Conservation (phyloP, 1,140 invertebrate species). For the Drosophila nikananu region DNA sequence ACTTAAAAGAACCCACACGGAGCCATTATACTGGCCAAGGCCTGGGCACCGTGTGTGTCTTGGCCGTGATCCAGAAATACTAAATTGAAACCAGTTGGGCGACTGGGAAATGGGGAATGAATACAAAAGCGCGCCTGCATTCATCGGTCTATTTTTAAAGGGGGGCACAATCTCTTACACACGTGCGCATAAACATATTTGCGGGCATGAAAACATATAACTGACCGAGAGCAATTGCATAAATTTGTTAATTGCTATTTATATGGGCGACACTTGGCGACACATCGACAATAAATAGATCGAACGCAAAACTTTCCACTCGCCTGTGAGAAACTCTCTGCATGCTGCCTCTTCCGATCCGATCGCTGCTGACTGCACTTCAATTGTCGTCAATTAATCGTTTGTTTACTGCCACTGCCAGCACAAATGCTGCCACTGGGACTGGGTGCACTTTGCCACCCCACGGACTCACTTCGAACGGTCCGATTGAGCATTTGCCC, state of each 20-base stretch:
- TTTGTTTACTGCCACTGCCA: slow-evolving; percentile 39
- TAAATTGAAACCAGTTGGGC: slow-evolving; percentile 42
- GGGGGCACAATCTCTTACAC: slow-evolving; percentile 19
- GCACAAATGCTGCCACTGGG: slow-evolving; percentile 1
- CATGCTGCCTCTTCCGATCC: slow-evolving; percentile 42
- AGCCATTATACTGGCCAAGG: slow-evolving; percentile 41
- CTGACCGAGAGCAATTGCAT: slow-evolving; percentile 56
- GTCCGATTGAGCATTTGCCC: slow-evolving; percentile 6
- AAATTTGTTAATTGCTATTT: slow-evolving; percentile 81
- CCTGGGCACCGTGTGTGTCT: slow-evolving; percentile 31
- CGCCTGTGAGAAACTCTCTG: slow-evolving; percentile 60
- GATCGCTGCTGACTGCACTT: slow-evolving; percentile 58
- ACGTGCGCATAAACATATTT: slow-evolving; percentile 33
- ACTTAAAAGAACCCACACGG: slow-evolving; percentile 18
- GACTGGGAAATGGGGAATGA: slow-evolving; percentile 25
- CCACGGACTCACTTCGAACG: slow-evolving; percentile 8
- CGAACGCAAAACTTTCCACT: slow-evolving; percentile 75
- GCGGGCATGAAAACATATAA: slow-evolving; percentile 19
- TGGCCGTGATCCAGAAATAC: slow-evolving; percentile 49
- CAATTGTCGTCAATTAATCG: slow-evolving; percentile 79
- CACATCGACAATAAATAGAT: slow-evolving; percentile 50
- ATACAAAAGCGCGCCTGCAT: slow-evolving; percentile 16
- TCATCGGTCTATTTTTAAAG: slow-evolving; percentile 30
- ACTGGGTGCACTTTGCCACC: slow-evolving; percentile 41
- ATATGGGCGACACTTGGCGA: slow-evolving; percentile 61